Conservation (phyloP, 2,888 invertebrate species). For the Melanophora roralis region DNA sequence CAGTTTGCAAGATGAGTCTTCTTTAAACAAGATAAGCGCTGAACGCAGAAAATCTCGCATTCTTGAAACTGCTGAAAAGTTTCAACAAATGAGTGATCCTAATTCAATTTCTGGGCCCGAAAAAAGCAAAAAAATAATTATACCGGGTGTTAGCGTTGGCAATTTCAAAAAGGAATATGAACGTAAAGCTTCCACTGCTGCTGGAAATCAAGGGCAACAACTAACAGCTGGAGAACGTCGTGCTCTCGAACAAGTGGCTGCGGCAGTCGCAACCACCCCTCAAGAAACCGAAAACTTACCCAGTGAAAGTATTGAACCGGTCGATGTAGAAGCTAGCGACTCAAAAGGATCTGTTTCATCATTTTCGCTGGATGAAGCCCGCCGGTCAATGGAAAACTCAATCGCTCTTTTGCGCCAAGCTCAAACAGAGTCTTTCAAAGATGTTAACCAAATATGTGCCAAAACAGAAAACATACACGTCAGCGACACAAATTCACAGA, state of each 20-base stretch:
- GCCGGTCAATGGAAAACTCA: conserved; percentile 81
- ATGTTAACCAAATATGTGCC: conserved; percentile 76
- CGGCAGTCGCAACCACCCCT: conserved; percentile 69
- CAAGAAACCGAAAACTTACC: conserved; percentile 55
- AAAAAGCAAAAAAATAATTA: conserved; percentile 88
- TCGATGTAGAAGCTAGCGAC: conserved; percentile 77
- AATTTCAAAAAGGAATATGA: conserved; percentile 93
- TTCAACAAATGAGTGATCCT: conserved; percentile 79
- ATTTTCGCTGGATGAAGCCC: conserved; percentile 79
- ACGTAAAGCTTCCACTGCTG: conserved; percentile 83
- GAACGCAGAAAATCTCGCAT: conserved; percentile 83
- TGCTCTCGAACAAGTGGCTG: conserved; percentile 70
- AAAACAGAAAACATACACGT: conserved; percentile 76
- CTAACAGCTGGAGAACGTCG: conserved; percentile 75
- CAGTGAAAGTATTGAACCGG: conserved; percentile 8
- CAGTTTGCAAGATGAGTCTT: conserved; percentile 75
- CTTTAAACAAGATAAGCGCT: conserved; percentile 76
- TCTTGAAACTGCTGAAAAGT: conserved; percentile 84
- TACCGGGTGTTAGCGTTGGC: conserved; percentile 89
- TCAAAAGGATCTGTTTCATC: conserved; percentile 79
- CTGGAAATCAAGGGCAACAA: conserved; percentile 74
- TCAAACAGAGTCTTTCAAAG: conserved; percentile 75
- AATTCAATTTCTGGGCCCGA: conserved; percentile 66
- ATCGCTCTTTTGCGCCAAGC: conserved; percentile 81
- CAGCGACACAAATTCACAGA: conserved; percentile 68